These are phyloP conservation scores for Cuniculus paca DNA, from an alignment of 2,797 vertebrate species.

Conservation along the genomic window DNA sequence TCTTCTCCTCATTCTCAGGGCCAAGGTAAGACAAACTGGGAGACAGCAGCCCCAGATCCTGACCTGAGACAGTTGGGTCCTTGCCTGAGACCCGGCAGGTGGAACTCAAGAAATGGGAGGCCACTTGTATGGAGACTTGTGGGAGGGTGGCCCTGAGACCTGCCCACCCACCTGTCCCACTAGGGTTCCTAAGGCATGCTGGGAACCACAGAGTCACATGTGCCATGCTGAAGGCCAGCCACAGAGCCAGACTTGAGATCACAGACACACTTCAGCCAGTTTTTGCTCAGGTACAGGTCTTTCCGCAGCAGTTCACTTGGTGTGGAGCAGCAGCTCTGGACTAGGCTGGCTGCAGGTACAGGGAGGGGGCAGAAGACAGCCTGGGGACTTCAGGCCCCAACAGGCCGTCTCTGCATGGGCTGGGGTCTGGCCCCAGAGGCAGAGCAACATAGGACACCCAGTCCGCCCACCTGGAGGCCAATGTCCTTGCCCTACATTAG, in stretches of 20 bases:
- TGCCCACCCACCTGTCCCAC: not conserved
- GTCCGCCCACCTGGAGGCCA: not conserved
- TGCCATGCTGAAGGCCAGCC: not conserved
- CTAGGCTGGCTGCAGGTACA: not conserved
- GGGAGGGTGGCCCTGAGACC: not conserved
- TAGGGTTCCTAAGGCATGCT: not conserved
- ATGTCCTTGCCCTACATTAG: not conserved
- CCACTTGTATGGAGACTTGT: not conserved
- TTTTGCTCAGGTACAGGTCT: not conserved
- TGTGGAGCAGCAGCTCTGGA: not conserved
- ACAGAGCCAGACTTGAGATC: rapidly evolving
- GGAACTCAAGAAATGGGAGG: too few species aligned
- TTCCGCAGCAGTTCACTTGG: too few species aligned
- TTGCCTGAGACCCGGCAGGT: not conserved
- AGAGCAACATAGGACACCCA: too few species aligned
- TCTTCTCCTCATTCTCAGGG: not conserved
- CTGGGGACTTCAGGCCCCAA: not conserved
- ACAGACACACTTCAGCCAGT: not conserved
- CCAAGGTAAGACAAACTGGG: not conserved
- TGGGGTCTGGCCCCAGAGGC: not conserved
- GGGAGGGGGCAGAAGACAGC: not conserved
- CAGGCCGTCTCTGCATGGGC: not conserved
- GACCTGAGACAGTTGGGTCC: not conserved
- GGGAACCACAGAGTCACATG: not conserved
- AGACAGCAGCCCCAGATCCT: not conserved